phyloP scores from a whole-genome alignment of 2,797 vertebrate genomes.

The Sciurus vulgaris region DNA sequence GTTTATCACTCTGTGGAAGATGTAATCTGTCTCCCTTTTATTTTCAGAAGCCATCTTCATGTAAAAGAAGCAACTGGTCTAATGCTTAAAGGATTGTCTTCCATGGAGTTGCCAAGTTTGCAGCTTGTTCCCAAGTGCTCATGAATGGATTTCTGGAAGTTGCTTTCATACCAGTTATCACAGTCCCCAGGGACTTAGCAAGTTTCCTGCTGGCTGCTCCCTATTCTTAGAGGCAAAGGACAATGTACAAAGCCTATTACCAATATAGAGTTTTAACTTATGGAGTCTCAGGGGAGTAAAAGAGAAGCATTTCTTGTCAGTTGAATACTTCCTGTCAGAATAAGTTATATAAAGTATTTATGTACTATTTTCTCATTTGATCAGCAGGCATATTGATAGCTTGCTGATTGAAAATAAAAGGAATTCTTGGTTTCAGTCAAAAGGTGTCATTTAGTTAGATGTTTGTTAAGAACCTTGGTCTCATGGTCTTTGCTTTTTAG shows the following conservation, averaged over 20 bases:
- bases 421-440: neutral
- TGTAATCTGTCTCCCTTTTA: neutral
- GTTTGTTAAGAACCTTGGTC: neutral
- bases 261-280: neutral
- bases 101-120: neutral
- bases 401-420: neutral
- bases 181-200: neutral
- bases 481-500: conserved; percentile 21
- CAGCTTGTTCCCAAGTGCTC: neutral
- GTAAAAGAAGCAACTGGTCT: neutral
- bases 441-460: neutral
- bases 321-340: neutral
- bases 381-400: neutral
- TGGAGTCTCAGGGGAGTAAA: neutral
- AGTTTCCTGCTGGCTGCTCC: neutral
- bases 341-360: neutral
- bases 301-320: conserved; percentile 39
- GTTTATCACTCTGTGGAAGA: neutral
- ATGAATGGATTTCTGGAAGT: conserved; percentile 48
- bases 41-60: neutral
- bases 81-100: neutral
- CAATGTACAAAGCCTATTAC: neutral
- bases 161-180: conserved; percentile 7
- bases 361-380: neutral
- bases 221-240: neutral